Percentiles rank a stretch among this genome's conserved stretches.
Evolutionary conservation across 2,888 invertebrate genomes (phyloP).

Genomic region (Aphidoletes aphidimyza): DNA sequence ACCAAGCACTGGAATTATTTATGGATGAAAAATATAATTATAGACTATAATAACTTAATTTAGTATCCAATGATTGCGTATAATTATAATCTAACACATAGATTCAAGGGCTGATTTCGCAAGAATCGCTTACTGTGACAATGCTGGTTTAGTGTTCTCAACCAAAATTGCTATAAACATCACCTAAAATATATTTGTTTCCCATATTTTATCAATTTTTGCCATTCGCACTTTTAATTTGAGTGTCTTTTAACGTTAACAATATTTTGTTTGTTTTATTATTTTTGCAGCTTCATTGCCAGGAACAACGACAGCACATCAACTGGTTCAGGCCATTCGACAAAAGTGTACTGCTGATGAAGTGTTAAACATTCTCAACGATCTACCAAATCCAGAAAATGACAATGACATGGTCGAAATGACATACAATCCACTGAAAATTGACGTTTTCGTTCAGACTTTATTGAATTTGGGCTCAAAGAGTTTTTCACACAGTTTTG

Average conservation of each 20-base stretch:
- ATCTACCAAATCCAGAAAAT: conserved; percentile 84
- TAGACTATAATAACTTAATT: background rate
- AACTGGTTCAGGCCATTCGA: conserved; percentile 86
- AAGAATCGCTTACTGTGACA: too few relatives aligned
- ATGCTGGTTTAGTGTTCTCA: too few relatives aligned
- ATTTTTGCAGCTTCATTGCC: conserved; percentile 77
- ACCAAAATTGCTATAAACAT: too few relatives aligned
- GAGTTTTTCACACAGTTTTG: conserved; percentile 98
- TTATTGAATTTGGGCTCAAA: conserved; percentile 93
- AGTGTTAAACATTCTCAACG: conserved; percentile 85
- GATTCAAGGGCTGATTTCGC: background rate
- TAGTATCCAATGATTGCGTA: background rate
- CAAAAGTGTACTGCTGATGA: conserved; percentile 92
- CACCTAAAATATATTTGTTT: too few relatives aligned
- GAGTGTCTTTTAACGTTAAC: too few relatives aligned
- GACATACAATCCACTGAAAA: conserved; percentile 90
- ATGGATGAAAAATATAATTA: conserved; percentile 36
- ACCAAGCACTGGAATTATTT: conserved; percentile 12
- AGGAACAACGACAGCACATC: conserved; percentile 85
- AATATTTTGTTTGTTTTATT: too few relatives aligned
- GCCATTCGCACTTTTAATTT: too few relatives aligned
- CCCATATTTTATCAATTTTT: too few relatives aligned
- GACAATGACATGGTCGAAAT: conserved; percentile 73
- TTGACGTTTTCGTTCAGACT: conserved; percentile 97
- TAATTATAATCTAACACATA: background rate